Evolutionary conservation across 1,140 invertebrate genomes (phyloP).

Genomic region (Drosophila persimilis): DNA sequence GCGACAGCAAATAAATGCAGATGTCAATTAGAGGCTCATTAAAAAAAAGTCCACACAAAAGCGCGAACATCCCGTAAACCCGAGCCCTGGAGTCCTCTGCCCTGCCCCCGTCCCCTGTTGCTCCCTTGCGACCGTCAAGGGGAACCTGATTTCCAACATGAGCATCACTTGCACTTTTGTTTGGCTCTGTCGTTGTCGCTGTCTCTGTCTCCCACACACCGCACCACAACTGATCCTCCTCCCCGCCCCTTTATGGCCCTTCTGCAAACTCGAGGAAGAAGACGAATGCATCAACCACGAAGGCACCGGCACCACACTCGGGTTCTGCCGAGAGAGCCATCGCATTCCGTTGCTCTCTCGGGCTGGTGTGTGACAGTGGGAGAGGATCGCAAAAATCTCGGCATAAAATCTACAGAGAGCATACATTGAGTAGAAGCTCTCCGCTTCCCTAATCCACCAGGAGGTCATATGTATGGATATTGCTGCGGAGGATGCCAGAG

Average conservation of each 20-base stretch:
- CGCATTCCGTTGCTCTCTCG: no score
- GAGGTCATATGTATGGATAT: no score
- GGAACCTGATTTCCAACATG: slow-evolving; percentile 70
- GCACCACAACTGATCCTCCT: no score
- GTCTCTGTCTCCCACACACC: slow-evolving; percentile 6
- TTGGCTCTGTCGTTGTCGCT: slow-evolving; percentile 27
- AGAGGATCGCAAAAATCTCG: no score
- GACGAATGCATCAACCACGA: slow-evolving; percentile 44
- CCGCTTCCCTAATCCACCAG: no score
- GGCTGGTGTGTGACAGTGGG: no score
- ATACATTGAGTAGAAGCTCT: no score
- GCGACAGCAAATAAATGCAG: slow-evolving; percentile 79
- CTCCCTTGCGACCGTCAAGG: slow-evolving; percentile 1
- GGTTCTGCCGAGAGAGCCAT: slow-evolving; percentile 2
- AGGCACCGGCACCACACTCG: slow-evolving; percentile 31
- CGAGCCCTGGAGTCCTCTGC: slow-evolving; percentile 41
- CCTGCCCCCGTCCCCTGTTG: slow-evolving; percentile 22
- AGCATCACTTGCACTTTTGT: slow-evolving; percentile 81
- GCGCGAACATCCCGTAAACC: slow-evolving; percentile 29
- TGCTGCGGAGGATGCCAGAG: no score
- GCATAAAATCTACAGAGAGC: no score
- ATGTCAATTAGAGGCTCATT: slow-evolving; percentile 83
- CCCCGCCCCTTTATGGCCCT: background rate
- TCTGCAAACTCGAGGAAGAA: slow-evolving; percentile 38
- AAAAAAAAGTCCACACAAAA: slow-evolving; percentile 68